phyloP scores from a whole-genome alignment of 2,113 vertebrate species.

The Paedocypris sp. region DNA sequence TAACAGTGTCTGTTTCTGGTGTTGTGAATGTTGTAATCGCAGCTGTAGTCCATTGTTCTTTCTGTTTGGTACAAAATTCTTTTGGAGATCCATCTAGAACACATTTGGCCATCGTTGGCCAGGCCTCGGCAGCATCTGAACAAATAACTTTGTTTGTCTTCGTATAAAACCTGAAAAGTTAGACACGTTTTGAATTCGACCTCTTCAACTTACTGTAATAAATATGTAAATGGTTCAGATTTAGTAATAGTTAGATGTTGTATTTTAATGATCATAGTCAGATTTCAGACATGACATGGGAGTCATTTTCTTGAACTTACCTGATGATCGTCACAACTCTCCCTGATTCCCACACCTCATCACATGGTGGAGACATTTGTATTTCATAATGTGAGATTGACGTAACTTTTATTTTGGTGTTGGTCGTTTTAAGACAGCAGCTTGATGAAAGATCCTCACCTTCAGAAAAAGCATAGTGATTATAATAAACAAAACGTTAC shows the following conservation, averaged over 20 bases:
- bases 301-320: neutral
- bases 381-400: fast-evolving
- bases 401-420: fast-evolving
- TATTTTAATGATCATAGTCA: too few relatives aligned
- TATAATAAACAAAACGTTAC: neutral
- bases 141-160: neutral
- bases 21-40: neutral
- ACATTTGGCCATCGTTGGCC: neutral
- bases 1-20: neutral
- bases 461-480: conserved; percentile 8
- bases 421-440: neutral
- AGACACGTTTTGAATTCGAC: too few relatives aligned
- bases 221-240: too few relatives aligned
- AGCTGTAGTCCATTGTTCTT: neutral
- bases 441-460: fast-evolving
- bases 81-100: fast-evolving
- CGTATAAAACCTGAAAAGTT: conserved; percentile 23
- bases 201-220: too few relatives aligned
- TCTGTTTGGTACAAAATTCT: neutral
- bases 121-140: neutral
- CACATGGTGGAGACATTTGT: fast-evolving
- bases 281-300: too few relatives aligned
- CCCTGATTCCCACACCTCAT: neutral
- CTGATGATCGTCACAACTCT: too few relatives aligned
- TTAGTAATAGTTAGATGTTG: too few relatives aligned